Evolutionary conservation across 2,113 vertebrate species (phyloP), one percentile per base, ranked within the genome.

Genomic region (Nycticorax nycticorax): DNA sequence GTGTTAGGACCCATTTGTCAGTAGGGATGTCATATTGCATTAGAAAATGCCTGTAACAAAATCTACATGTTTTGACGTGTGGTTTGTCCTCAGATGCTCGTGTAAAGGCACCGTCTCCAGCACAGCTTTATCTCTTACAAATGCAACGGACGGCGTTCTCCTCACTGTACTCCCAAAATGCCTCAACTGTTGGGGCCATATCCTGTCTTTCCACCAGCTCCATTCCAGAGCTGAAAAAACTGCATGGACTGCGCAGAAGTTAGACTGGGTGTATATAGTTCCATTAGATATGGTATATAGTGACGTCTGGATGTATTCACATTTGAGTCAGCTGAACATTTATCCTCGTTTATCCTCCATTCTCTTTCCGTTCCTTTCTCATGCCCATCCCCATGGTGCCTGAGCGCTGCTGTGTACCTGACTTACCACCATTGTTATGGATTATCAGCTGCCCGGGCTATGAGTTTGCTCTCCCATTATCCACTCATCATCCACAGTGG

Each of bases 401-500:
- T 94, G 76, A 95, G 81, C 59, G 41, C 57, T 69, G 72, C 89
- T 95, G 63, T 10, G 68, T 86, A 5, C 69, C 86, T 93, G 69
- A 28, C 84, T 92, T 57, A 8, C 69, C 78, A 45, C 47, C 23
- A 30, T 35, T 56, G 53, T 37, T 57, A n/a, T 3, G 43, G 68
- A 73, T 59, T 75, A n/a, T 89, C 83, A 56, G 69, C 72, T 83
- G 35, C 93, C 68, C 30, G 71, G 67, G 66, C 74, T 85, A 30
- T 7, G 75, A 81, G 77, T 5, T 16, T 83, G 74, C 62, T 50
- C 84, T 96, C 62, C 91, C 74, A 33, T 78, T n/a, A 48, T 45
- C 76, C 91, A 50, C 92, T 78, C 93, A 32, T 88, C 93, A 92
- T 48, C 86, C 84, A 67, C 78, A 33, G 59, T 50, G 79, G 59